A percentile compares a stretch with the other conserved stretches of the same genome.
These are phyloP conservation scores for Helobdella robusta DNA, from an alignment of 2,888 invertebrate genomes.

Conservation along the genomic window DNA sequence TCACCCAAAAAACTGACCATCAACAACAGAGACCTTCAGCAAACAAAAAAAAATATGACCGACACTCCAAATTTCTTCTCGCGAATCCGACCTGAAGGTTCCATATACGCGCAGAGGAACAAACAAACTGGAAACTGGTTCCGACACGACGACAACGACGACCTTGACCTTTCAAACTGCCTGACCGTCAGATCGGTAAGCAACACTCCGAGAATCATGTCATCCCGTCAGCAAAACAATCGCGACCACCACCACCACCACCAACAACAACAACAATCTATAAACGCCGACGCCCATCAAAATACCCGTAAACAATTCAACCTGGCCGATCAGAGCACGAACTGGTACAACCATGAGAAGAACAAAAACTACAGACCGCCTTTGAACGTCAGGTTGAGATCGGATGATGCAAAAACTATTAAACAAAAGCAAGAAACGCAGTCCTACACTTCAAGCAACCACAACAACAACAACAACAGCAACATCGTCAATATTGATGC, in stretches of 20 bases:
- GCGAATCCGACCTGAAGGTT: constrained; percentile 33
- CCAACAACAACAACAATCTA: constrained; percentile 33
- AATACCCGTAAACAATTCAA: not conserved
- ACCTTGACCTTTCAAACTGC: too few relatives aligned
- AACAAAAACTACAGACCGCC: constrained; percentile 19
- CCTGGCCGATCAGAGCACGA: constrained; percentile 22
- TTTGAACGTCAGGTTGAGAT: constrained; percentile 3
- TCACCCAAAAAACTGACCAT: not conserved
- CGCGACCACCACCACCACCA: constrained; percentile 24
- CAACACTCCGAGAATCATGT: too few relatives aligned
- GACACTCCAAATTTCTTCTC: constrained; percentile 25
- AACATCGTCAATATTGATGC: too few relatives aligned
- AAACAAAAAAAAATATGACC: not conserved
- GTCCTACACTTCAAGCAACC: not conserved
- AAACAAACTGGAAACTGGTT: constrained; percentile 34
- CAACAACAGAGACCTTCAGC: not conserved
- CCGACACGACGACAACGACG: constrained; percentile 30
- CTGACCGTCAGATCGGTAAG: too few relatives aligned
- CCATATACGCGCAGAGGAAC: constrained; percentile 32
- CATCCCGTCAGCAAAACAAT: not conserved
- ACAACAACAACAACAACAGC: not conserved
- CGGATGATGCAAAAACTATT: constrained; percentile 10
- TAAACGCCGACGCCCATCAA: constrained; percentile 29
- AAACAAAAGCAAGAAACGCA: constrained; percentile 15
- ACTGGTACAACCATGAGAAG: constrained; percentile 36